phyloP scores from a whole-genome alignment of 2,113 vertebrate genomes.

The Paratilapia polleni region DNA sequence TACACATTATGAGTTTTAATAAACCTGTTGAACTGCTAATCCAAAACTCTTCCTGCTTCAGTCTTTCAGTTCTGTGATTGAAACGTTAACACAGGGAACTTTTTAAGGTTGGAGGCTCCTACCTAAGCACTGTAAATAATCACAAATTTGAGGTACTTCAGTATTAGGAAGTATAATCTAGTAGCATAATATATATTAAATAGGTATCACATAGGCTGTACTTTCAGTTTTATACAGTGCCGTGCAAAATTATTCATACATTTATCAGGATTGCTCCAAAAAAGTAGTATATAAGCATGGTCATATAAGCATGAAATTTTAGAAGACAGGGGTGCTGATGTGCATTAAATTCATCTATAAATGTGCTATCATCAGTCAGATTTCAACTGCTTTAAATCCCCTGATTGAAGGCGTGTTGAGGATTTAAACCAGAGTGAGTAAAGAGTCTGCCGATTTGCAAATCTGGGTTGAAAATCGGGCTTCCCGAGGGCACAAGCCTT shows the following conservation, averaged over 20 bases:
- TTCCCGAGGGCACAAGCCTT: not conserved
- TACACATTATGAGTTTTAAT: not conserved
- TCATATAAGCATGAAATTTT: accelerated
- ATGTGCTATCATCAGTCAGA: not conserved
- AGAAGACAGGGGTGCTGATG: not conserved
- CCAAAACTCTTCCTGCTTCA: not conserved
- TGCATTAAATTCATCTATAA: not conserved
- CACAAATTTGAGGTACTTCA: not conserved
- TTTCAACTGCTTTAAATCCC: constrained; percentile 10
- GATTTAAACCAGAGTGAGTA: constrained; percentile 28
- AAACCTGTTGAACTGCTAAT: not conserved
- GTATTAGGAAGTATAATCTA: not conserved
- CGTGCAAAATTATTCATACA: no score
- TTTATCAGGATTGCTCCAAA: no score
- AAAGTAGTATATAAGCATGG: not conserved
- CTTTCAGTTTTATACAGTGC: not conserved
- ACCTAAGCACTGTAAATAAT: not conserved
- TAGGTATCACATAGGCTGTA: not conserved
- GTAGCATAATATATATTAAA: accelerated
- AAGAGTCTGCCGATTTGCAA: not conserved
- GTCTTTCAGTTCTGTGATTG: not conserved
- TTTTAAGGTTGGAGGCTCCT: not conserved
- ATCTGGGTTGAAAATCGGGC: not conserved
- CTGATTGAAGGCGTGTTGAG: not conserved
- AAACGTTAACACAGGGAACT: not conserved